phyloP scores from a whole-genome alignment of 2,888 invertebrate species.

The Brenthis daphne region DNA sequence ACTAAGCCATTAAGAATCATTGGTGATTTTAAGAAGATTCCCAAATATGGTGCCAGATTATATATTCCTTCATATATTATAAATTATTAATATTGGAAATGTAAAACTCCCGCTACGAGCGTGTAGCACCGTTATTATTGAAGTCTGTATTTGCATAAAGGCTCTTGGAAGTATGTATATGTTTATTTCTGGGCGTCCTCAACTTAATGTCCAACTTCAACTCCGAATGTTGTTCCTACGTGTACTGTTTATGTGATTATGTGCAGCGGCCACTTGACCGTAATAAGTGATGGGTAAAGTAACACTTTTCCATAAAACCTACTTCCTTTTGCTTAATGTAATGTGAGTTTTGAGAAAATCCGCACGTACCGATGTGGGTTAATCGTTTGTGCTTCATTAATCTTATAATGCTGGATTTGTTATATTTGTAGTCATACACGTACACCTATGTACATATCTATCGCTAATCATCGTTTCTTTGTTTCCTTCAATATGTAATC shows the following conservation, averaged over 20 bases:
- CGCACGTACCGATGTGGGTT: conserved; percentile 11
- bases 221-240: conserved; percentile 14
- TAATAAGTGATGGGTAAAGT: background rate
- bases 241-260: conserved; percentile 23
- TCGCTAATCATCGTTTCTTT: no score
- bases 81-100: background rate
- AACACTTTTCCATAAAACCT: background rate
- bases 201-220: background rate
- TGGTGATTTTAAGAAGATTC: no score
- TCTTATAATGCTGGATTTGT: background rate
- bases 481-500: no score
- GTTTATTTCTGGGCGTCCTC: conserved; percentile 7
- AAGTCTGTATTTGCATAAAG: conserved; percentile 9
- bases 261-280: conserved; percentile 5
- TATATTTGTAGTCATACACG: background rate
- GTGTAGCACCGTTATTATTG: conserved; percentile 7
- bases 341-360: conserved; percentile 10
- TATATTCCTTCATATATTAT: no score
- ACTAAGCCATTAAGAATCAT: no score
- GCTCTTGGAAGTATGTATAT: background rate
- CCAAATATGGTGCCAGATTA: no score
- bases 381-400: conserved; percentile 17
- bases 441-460: background rate
- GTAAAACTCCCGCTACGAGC: conserved; percentile 10
- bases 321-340: conserved; percentile 2